phyloP scores from a whole-genome alignment of 2,888 invertebrate genomes.

The Cephus sareptanus region DNA sequence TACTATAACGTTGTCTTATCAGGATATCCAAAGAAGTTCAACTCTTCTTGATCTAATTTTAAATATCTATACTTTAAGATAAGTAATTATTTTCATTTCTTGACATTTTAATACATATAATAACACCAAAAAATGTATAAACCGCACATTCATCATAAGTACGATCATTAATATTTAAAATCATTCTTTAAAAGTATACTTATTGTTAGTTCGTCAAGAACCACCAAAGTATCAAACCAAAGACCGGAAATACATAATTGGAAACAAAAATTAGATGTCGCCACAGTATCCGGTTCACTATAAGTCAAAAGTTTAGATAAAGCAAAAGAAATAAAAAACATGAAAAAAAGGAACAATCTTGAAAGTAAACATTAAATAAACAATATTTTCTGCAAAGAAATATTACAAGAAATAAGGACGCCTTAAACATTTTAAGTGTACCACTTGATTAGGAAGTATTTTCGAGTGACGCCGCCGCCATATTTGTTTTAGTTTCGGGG shows the following conservation, averaged over 20 bases:
- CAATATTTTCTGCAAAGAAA: background rate
- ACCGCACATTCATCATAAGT: background rate
- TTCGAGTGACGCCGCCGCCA: constrained; percentile 57
- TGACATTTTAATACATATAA: background rate
- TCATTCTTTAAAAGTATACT: background rate
- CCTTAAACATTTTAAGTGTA: background rate
- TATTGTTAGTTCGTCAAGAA: background rate
- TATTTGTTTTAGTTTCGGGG: constrained; percentile 62
- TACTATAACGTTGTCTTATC: background rate
- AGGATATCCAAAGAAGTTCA: background rate
- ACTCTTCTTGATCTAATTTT: background rate
- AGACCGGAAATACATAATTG: background rate
- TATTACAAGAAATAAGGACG: background rate
- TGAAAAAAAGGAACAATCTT: background rate
- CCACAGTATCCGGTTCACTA: background rate
- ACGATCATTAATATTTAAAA: background rate
- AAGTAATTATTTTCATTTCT: background rate
- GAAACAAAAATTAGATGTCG: background rate
- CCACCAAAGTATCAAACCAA: background rate
- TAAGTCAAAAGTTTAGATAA: background rate
- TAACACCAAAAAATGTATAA: background rate
- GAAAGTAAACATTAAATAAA: background rate
- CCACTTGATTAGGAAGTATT: constrained; percentile 17
- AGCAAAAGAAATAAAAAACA: background rate
- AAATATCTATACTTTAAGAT: background rate